Conservation (phyloP, 2,888 invertebrate species). For the Drosophila longiperda region DNA sequence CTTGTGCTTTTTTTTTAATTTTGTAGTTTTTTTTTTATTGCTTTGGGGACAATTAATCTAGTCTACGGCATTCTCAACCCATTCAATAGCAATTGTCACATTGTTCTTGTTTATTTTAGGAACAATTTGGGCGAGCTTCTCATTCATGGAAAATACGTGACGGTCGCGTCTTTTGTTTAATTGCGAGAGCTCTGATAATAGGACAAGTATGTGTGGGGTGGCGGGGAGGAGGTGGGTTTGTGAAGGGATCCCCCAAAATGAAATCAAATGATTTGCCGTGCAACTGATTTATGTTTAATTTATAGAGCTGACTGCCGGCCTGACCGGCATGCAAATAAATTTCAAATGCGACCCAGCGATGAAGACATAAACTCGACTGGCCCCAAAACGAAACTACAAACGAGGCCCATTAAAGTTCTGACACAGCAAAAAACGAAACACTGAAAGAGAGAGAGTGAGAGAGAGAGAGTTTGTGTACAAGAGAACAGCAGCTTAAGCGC, state of each 20-base stretch:
- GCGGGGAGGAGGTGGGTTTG: background rate
- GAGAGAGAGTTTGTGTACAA: background rate
- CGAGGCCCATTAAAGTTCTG: conserved; percentile 43
- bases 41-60: background rate
- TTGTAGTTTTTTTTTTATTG: background rate
- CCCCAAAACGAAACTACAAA: conserved; percentile 55
- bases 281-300: conserved; percentile 78
- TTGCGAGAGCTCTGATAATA: conserved; percentile 25
- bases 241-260: conserved; percentile 59
- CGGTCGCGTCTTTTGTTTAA: conserved; percentile 57
- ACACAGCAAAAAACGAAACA: conserved; percentile 19
- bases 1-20: background rate
- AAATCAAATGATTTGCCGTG: conserved; percentile 76
- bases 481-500: conserved; percentile 20
- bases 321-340: conserved; percentile 78
- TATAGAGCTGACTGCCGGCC: conserved; percentile 71
- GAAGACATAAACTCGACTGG: conserved; percentile 73
- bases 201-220: background rate
- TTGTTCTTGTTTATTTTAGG: conserved; percentile 56
- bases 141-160: conserved; percentile 63
- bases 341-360: conserved; percentile 58
- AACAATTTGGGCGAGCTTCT: conserved; percentile 47
- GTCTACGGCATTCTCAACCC: background rate
- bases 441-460: conserved; percentile 2
- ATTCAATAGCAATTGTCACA: conserved; percentile 51